Evolutionary conservation across 1,140 invertebrate genomes (phyloP), one percentile per base, ranked within the genome.

Genomic region (Megathymus violae): DNA sequence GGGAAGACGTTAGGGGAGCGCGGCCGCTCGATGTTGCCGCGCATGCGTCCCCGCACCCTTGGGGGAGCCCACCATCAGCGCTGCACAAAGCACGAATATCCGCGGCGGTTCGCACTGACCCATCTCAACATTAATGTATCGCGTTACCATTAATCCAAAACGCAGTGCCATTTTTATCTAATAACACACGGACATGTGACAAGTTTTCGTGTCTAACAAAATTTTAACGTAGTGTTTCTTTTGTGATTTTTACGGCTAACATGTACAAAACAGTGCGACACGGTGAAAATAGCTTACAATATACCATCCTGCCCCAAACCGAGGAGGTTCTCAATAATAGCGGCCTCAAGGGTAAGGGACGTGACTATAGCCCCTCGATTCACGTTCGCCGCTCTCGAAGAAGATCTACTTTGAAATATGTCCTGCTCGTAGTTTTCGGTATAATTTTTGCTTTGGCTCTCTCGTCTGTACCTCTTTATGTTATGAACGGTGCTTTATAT

Each of bases 231-330:
- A 85, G 82, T 87, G 81, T 76, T 85, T 76, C 66, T 71, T 77
- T 76, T 62, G 73, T 78, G 69, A 67, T 64, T 75, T 71, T 68
- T 48, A 50, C 69, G n/a, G 65, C 71, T 71, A 92, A 85, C 70
- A 94, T 95, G 94, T 95, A 95, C 85, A 95, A 95, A 91, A 95
- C 94, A 44, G 94, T 95, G 75, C 83, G 94, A 58, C 94, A 95
- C 78, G 94, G 94, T 25, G 94, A 95, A 76, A 94, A 94, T 71
- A 94, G 94, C 73, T 91, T 95, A 69, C 94, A 95, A 71, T 95
- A 95, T 78, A 95, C 94, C 34, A 95, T 95, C 68, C 86, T 95
- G 31, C 94, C 94, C 38, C 94, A 95, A 79, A 94, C 94, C 15
- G 94, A 95, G 78, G 94, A 94, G 73, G 92, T 94, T 64, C 82